Evolutionary conservation across 2,888 invertebrate genomes (phyloP).

Genomic region (Caradrina clavipalpis): DNA sequence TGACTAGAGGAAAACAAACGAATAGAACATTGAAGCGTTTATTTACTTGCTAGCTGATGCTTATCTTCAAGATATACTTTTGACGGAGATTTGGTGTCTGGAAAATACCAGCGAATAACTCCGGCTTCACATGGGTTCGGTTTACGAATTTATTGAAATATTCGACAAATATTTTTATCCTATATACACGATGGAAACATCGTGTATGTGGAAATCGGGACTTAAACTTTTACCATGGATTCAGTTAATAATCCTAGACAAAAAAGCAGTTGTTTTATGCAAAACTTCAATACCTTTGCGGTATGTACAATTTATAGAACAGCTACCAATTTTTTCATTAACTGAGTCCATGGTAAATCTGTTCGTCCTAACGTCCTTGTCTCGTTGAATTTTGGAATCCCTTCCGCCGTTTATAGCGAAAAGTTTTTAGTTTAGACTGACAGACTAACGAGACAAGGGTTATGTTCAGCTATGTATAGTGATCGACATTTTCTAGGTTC

Average conservation of each 20-base stretch:
- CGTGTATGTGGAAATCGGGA: too few species aligned
- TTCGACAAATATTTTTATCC: too few species aligned
- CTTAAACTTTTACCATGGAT: too few species aligned
- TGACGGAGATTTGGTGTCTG: conserved; percentile 38
- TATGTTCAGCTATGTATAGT: neutral
- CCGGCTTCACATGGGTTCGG: neutral
- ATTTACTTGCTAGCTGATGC: conserved; percentile 46
- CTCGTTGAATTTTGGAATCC: too few species aligned
- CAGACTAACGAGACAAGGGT: neutral
- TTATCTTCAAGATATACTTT: conserved; percentile 45
- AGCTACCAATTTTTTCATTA: too few species aligned
- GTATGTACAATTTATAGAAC: too few species aligned
- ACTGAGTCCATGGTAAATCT: too few species aligned
- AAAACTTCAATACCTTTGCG: too few species aligned
- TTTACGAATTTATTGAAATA: neutral
- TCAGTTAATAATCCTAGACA: too few species aligned
- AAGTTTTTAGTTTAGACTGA: neutral
- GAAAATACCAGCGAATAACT: conserved; percentile 7
- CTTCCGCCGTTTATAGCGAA: neutral
- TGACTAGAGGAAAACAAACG: conserved; percentile 54
- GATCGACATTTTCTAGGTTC: neutral
- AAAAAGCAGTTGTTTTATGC: too few species aligned
- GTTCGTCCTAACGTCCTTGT: too few species aligned
- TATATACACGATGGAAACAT: too few species aligned
- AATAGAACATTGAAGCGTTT: conserved; percentile 41